phyloP scores from a whole-genome alignment of 2,888 invertebrate species.

The Zonitis immaculata region DNA sequence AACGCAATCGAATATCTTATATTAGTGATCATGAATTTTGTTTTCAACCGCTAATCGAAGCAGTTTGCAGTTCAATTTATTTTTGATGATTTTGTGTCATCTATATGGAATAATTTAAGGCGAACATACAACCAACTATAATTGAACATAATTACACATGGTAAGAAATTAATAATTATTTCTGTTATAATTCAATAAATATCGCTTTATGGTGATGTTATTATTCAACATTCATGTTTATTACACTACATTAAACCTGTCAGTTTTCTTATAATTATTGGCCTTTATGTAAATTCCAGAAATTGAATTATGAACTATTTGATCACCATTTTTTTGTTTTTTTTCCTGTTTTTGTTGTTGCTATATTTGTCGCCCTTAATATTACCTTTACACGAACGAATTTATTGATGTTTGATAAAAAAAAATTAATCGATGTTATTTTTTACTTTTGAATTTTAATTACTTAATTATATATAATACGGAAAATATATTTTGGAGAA shows the following conservation, averaged over 20 bases:
- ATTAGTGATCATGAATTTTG: too few species aligned
- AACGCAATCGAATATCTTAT: too few species aligned
- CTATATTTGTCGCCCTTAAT: not conserved
- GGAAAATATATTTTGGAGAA: not conserved
- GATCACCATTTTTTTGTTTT: not conserved
- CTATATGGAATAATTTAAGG: too few species aligned
- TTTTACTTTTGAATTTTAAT: not conserved
- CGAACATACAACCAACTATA: not conserved
- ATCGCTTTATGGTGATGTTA: not conserved
- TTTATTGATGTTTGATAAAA: not conserved
- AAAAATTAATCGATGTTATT: not conserved
- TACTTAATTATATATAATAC: not conserved
- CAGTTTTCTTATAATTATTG: conserved; percentile 9
- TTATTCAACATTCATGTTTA: conserved; percentile 1
- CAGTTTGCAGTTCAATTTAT: too few species aligned
- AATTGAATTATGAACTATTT: conserved; percentile 13
- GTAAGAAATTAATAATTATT: not conserved
- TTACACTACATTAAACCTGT: conserved; percentile 13
- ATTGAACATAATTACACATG: not conserved
- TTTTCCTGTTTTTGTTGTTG: not conserved
- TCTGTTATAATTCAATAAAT: not conserved
- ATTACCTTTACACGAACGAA: not conserved
- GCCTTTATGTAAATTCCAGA: conserved; percentile 12
- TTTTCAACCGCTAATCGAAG: too few species aligned
- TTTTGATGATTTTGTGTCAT: too few species aligned